Evolutionary conservation across 2,797 vertebrate genomes (phyloP).

Genomic region (Glossophaga mutica): DNA sequence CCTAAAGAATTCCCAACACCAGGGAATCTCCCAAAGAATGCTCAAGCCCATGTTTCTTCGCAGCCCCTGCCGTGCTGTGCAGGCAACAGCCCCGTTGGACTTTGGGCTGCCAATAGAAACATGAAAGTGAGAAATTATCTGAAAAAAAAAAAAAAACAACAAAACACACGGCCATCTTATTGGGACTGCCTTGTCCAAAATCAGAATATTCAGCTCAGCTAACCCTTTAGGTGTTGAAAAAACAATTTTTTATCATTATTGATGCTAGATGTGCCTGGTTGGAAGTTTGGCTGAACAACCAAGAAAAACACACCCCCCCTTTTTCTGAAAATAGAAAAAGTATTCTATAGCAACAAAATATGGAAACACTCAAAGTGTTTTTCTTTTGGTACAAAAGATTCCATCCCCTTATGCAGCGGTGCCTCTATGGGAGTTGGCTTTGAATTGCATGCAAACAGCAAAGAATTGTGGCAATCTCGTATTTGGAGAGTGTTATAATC

Average conservation of each 20-base stretch:
- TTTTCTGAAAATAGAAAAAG: background rate
- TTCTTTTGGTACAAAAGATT: slow-evolving; percentile 43
- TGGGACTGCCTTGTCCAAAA: background rate
- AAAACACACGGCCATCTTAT: background rate
- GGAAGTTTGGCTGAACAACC: slow-evolving; percentile 23
- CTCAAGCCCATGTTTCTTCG: background rate
- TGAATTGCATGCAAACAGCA: background rate
- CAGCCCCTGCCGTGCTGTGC: background rate
- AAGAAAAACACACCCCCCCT: slow-evolving; percentile 8
- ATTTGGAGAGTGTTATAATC: background rate
- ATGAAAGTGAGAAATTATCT: slow-evolving; percentile 57
- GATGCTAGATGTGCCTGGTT: background rate
- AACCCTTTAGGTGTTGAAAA: background rate
- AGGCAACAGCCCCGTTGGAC: background rate
- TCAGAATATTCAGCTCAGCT: background rate
- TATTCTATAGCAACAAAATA: slow-evolving; percentile 30
- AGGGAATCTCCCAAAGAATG: slow-evolving; percentile 66
- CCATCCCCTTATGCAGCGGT: background rate
- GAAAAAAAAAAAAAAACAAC: background rate
- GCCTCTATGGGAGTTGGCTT: slow-evolving; percentile 17
- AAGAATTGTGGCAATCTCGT: background rate
- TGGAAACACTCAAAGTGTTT: slow-evolving; percentile 31
- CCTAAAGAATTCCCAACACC: slow-evolving; percentile 69
- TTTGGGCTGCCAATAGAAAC: slow-evolving; percentile 50
- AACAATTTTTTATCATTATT: background rate